Conservation (phyloP, 2,113 vertebrate genomes). For the Microtus richardsoni region DNA sequence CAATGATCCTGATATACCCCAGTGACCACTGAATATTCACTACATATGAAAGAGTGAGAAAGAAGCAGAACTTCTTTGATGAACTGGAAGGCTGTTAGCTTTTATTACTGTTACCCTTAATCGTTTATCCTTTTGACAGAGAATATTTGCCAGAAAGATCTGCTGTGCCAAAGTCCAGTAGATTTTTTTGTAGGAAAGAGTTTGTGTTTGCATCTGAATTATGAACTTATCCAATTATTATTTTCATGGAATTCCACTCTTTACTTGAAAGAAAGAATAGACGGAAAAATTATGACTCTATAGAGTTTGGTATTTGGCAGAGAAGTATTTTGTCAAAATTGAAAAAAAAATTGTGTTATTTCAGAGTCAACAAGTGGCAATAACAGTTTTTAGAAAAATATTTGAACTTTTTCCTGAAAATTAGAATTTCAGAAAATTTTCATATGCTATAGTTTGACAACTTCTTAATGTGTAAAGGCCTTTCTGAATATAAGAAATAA, state of each 20-base stretch:
- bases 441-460: not conserved
- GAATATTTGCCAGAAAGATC: not conserved
- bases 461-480: not conserved
- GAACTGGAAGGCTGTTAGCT: not conserved
- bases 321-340: conserved; percentile 7
- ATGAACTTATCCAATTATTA: not conserved
- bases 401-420: conserved; percentile 36
- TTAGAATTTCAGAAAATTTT: conserved; percentile 31
- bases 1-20: not conserved
- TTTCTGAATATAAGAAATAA: not conserved
- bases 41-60: not conserved
- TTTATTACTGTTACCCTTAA: not conserved
- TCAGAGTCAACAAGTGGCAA: not conserved
- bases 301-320: not conserved
- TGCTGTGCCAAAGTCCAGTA: not conserved
- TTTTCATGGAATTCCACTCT: conserved; percentile 20
- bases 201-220: not conserved
- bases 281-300: conserved; percentile 16
- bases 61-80: not conserved
- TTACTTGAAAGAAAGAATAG: not conserved
- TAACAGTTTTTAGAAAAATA: not conserved
- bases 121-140: not conserved
- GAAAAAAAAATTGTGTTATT: not conserved
- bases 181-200: not conserved
- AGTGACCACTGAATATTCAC: not conserved